Evolutionary conservation across 2,113 vertebrate genomes (phyloP).

Genomic region (Nibea coibor): DNA sequence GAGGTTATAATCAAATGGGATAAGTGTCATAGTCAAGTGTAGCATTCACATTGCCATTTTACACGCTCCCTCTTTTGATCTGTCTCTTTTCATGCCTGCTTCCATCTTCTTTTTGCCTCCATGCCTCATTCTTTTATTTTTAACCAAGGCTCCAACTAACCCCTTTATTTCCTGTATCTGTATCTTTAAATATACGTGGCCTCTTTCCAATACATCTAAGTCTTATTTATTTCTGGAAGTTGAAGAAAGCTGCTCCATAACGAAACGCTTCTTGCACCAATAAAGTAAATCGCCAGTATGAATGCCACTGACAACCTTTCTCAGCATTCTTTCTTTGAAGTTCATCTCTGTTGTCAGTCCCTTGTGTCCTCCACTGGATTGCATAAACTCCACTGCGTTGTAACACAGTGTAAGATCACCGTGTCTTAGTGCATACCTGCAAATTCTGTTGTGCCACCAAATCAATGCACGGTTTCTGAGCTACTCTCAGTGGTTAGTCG

Average conservation of each 20-base stretch:
- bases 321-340: not conserved
- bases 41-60: conserved; percentile 43
- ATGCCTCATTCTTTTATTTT: not conserved
- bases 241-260: not conserved
- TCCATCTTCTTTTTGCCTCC: not conserved
- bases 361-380: not conserved
- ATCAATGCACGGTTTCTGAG: conserved; percentile 34
- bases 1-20: conserved; percentile 57
- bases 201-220: not conserved
- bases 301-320: conserved; percentile 19
- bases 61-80: conserved; percentile 35
- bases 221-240: conserved; percentile 2
- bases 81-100: not conserved
- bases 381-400: conserved; percentile 1
- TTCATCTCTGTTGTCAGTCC: not conserved
- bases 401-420: not conserved
- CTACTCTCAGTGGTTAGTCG: conserved; percentile 13
- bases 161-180: not conserved
- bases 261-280: too few relatives aligned
- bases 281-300: not conserved
- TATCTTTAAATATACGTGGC: not conserved
- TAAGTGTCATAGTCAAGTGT: conserved; percentile 60
- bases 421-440: not conserved
- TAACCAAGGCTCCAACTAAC: not conserved
- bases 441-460: conserved; percentile 13